Base-by-base conservation (phyloP, 1,140 invertebrate species). In the Solenopsis fugax region DNA sequence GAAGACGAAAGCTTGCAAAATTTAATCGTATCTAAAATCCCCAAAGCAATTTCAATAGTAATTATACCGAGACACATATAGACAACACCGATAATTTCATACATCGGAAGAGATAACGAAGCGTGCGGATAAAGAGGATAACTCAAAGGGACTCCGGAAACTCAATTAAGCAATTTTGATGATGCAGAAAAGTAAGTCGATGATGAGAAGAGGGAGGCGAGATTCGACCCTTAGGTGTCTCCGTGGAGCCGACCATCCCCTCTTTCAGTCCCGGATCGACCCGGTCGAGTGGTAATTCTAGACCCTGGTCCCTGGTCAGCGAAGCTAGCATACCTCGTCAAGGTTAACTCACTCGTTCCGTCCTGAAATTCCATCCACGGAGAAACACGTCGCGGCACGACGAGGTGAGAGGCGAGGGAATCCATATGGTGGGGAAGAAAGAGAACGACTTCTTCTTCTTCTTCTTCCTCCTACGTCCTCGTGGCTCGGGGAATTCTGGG, bases 401-500 rank as follows among this genome's bases (percentile, higher is more conserved):
- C 45, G 29, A 24, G 16, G 37, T 7, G n/a, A 60, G 56, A 50
- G 58, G 41, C 29, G 78, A 52, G 34, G 5, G n/a, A 62, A 54
- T 67, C 50, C 48, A 18, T 45, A 34, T 52, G 34, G 54, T 0
- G 45, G n/a, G 41, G 13, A 12, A 18, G 60, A 65, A 34, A 81
- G 41, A 48, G 54, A 50, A 21, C 9, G 29, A 81, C 18, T 41
- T 72, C 21, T 48, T 75, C 50, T 62, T 60, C 37, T 58, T 50
- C 50, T 54, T 50, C 50, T 18, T 73, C 72, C 50, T 88, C 65
- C 48, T 50, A 41, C 62, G 89, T 87, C 88, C 72, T 85, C 89
- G 91, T 91, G 89, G 52, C 90, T 91, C 89, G 87, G 89, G 90
- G 86, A 90, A 94, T 94, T 93, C 93, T 94, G 89, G 93, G 93